Conservation (phyloP, 2,888 invertebrate species). For the Pilophorus perplexus region DNA sequence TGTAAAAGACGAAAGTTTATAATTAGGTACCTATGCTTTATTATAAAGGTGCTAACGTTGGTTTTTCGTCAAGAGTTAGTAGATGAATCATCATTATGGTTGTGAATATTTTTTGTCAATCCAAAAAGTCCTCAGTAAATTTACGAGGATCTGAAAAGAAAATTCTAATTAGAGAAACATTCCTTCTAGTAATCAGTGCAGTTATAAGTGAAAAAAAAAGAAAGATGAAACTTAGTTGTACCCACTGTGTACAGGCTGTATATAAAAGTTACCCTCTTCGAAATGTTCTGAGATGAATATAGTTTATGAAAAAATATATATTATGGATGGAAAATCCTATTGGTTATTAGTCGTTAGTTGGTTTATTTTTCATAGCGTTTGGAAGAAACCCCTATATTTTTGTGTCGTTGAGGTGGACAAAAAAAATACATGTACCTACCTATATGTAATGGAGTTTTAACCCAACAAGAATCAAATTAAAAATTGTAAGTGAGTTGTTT, state of each 20-base stretch:
- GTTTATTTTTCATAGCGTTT: constrained; percentile 32
- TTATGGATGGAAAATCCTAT: neutral
- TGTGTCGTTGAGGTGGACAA: constrained; percentile 35
- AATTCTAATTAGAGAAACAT: constrained; percentile 21
- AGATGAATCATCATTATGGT: constrained; percentile 47
- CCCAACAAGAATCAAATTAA: constrained; percentile 1
- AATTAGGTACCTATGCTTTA: constrained; percentile 8
- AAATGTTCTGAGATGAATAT: constrained; percentile 22
- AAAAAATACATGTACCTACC: constrained; percentile 7
- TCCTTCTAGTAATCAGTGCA: constrained; percentile 12
- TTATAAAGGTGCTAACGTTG: constrained; percentile 45
- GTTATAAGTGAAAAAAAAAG: neutral
- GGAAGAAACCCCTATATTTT: constrained; percentile 32
- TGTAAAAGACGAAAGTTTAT: no score
- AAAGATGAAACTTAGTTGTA: constrained; percentile 1
- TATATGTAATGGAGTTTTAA: constrained; percentile 15
- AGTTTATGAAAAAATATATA: constrained; percentile 34
- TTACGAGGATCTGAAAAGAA: constrained; percentile 33
- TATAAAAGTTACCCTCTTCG: constrained; percentile 7
- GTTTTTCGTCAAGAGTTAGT: constrained; percentile 43
- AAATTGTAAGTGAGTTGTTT: no score
- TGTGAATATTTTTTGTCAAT: constrained; percentile 45
- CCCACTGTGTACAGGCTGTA: constrained; percentile 32
- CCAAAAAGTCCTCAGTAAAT: constrained; percentile 35
- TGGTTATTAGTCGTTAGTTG: constrained; percentile 5